Conservation (phyloP, 1,140 invertebrate genomes). For the Calliphora vicina region DNA sequence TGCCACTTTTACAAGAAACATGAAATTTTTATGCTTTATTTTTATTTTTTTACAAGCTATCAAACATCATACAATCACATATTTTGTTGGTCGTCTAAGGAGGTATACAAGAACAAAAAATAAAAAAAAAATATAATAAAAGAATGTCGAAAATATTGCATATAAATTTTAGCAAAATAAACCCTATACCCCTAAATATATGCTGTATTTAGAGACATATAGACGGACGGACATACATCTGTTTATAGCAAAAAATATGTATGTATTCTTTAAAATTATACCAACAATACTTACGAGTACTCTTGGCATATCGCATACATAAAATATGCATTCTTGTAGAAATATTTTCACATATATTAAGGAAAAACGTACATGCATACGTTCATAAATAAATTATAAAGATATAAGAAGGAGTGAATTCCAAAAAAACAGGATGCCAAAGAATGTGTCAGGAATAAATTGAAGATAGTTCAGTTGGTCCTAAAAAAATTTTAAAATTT, state of each 20-base stretch:
- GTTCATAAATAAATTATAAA: not conserved
- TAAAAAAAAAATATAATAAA: not conserved
- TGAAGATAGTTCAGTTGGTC: no score
- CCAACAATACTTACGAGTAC: not conserved
- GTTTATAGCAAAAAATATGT: not conserved
- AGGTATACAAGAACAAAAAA: not conserved
- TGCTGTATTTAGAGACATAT: no score
- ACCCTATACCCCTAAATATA: not conserved
- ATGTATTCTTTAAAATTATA: not conserved
- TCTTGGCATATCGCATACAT: not conserved
- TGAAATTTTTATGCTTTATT: not conserved
- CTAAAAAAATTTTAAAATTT: no score
- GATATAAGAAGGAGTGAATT: not conserved
- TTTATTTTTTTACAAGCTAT: no score
- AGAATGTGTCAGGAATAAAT: no score
- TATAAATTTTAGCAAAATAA: not conserved
- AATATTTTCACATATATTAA: constrained; percentile 2
- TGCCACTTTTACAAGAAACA: not conserved
- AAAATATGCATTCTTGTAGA: constrained; percentile 7
- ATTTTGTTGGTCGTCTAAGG: not conserved
- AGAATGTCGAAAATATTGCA: not conserved
- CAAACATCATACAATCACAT: not conserved
- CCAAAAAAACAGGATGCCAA: no score
- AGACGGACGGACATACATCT: not conserved
- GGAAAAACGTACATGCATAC: not conserved